phyloP scores from a whole-genome alignment of 1,140 invertebrate genomes.

The Atta texana region DNA sequence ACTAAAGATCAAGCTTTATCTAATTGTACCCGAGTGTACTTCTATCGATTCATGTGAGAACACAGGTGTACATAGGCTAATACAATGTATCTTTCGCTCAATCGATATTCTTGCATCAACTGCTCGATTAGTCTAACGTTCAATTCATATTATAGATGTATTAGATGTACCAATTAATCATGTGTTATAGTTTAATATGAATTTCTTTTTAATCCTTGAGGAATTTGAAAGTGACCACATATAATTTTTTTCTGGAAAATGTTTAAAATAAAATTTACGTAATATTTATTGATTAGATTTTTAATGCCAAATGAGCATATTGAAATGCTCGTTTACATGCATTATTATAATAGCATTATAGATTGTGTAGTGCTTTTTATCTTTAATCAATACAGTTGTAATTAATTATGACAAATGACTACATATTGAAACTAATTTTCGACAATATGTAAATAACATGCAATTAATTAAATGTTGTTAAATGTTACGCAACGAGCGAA shows the following conservation, averaged over 20 bases:
- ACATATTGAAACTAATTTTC: constrained; percentile 32
- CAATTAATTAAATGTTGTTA: constrained; percentile 39
- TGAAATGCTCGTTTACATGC: background rate
- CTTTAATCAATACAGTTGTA: background rate
- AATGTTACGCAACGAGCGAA: background rate
- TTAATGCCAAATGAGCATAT: background rate
- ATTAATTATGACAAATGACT: constrained; percentile 16
- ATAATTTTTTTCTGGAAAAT: background rate
- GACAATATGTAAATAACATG: constrained; percentile 20
- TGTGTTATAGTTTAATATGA: background rate
- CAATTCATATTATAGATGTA: constrained; percentile 3
- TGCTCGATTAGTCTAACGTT: constrained; percentile 1
- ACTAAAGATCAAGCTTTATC: constrained; percentile 51
- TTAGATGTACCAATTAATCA: background rate
- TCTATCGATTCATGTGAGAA: constrained; percentile 43
- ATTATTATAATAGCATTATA: background rate
- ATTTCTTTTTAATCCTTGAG: background rate
- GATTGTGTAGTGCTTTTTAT: constrained; percentile 4
- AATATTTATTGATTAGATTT: background rate
- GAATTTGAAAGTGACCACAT: background rate
- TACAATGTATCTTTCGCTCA: constrained; percentile 15
- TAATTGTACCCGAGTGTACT: constrained; percentile 45
- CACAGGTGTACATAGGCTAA: constrained; percentile 41
- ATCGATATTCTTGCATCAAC: constrained; percentile 46
- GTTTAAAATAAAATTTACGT: background rate